phyloP scores from a whole-genome alignment of 2,797 vertebrate species.

The Cossypha polioptera region DNA sequence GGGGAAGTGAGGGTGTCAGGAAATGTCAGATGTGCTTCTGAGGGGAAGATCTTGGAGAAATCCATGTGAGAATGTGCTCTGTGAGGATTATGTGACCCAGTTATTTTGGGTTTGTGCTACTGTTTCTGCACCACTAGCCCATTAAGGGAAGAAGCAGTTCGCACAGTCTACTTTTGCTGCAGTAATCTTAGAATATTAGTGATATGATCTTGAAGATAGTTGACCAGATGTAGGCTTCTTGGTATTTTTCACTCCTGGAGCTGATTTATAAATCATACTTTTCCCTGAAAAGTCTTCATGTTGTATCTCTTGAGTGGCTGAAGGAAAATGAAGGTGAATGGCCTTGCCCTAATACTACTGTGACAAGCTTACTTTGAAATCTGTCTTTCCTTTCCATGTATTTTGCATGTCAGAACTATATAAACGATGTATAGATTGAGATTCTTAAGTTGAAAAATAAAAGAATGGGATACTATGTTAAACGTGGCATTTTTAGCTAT shows the following conservation, averaged over 20 bases:
- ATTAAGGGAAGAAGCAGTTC: neutral
- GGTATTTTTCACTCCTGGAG: neutral
- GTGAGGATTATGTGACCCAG: fast-evolving
- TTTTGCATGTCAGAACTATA: neutral
- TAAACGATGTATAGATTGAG: neutral
- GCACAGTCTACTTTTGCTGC: neutral
- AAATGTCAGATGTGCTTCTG: neutral
- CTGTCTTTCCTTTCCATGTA: neutral
- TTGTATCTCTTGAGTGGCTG: neutral
- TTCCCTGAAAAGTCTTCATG: neutral
- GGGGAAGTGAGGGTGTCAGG: fast-evolving
- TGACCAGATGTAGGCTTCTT: neutral
- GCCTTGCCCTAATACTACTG: fast-evolving
- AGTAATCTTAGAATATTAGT: neutral
- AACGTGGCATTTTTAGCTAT: neutral
- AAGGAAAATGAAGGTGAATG: neutral
- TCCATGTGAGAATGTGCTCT: neutral
- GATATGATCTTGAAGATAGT: neutral
- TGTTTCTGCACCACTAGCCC: neutral
- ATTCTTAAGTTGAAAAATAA: neutral
- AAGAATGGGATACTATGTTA: neutral
- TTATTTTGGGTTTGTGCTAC: neutral
- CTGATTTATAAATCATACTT: neutral
- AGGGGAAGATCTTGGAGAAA: neutral
- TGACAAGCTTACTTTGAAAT: neutral